These are phyloP conservation scores for Lepus oiostolus DNA, from an alignment of 2,797 vertebrate species.

Conservation along the genomic window DNA sequence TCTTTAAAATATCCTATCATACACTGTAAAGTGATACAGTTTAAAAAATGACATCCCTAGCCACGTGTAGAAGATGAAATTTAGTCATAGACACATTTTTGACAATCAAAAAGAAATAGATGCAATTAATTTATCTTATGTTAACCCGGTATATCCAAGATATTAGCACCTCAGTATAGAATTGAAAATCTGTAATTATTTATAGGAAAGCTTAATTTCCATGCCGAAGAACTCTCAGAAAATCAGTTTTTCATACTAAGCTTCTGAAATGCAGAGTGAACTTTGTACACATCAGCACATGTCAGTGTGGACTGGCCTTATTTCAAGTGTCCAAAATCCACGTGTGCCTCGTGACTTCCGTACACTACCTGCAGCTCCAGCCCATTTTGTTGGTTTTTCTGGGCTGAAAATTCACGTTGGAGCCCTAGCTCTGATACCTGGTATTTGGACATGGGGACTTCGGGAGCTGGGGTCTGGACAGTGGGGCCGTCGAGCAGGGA, in stretches of 20 bases:
- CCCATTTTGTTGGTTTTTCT: not conserved
- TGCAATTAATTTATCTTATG: not conserved
- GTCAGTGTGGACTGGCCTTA: not conserved
- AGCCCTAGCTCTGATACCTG: not conserved
- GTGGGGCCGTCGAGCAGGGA: fast-evolving
- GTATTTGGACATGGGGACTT: not conserved
- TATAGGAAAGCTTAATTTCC: not conserved
- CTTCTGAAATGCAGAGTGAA: not conserved
- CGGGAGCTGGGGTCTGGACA: no score
- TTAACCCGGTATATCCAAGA: not conserved
- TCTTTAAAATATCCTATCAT: not conserved
- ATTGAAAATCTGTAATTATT: not conserved
- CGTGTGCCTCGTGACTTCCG: fast-evolving
- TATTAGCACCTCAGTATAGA: not conserved
- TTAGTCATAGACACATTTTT: not conserved
- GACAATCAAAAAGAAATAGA: not conserved
- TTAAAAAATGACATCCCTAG: not conserved
- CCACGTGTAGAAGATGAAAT: not conserved
- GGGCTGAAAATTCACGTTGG: not conserved
- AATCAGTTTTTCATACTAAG: not conserved
- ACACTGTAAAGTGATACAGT: not conserved
- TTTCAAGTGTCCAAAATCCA: not conserved
- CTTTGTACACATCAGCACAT: not conserved
- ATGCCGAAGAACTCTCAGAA: no score
- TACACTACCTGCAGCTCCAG: fast-evolving